phyloP scores from a whole-genome alignment of 2,797 vertebrate genomes.

The Falco naumanni region DNA sequence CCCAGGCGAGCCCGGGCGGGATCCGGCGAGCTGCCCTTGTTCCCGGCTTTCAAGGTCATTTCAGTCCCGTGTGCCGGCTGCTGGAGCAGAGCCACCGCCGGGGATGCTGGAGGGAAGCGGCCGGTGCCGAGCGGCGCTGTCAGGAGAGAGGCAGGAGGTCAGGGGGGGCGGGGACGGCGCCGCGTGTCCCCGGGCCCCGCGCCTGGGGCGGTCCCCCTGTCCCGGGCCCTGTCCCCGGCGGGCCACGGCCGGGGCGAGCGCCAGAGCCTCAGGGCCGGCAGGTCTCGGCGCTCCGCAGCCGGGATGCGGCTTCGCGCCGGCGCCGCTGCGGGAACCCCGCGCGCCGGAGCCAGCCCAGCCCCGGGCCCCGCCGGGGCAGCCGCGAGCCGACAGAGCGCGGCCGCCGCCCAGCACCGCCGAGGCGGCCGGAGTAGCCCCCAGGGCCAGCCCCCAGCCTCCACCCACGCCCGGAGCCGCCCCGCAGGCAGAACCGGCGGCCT shows the following conservation, averaged over 20 bases:
- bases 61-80: not conserved
- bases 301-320: not conserved
- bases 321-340: not conserved
- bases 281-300: not conserved
- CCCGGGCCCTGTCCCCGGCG: not conserved
- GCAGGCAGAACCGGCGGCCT: not conserved
- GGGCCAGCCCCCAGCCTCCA: not conserved
- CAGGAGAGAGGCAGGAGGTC: not conserved
- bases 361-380: fast-evolving
- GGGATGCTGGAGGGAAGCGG: conserved; percentile 9
- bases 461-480: not conserved
- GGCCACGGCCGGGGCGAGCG: not conserved
- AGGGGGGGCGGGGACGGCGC: not conserved
- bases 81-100: conserved; percentile 31
- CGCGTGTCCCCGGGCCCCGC: not conserved
- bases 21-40: conserved; percentile 34
- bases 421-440: not conserved
- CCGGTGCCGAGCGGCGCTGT: not conserved
- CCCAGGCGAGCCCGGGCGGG: not conserved
- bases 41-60: conserved; percentile 47
- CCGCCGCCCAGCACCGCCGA: not conserved
- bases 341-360: too few relatives aligned
- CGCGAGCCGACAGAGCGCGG: not conserved
- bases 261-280: not conserved
- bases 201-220: not conserved